These are phyloP conservation scores for Nettapus auritus DNA, from an alignment of 2,113 vertebrate species.

Conservation along the genomic window DNA sequence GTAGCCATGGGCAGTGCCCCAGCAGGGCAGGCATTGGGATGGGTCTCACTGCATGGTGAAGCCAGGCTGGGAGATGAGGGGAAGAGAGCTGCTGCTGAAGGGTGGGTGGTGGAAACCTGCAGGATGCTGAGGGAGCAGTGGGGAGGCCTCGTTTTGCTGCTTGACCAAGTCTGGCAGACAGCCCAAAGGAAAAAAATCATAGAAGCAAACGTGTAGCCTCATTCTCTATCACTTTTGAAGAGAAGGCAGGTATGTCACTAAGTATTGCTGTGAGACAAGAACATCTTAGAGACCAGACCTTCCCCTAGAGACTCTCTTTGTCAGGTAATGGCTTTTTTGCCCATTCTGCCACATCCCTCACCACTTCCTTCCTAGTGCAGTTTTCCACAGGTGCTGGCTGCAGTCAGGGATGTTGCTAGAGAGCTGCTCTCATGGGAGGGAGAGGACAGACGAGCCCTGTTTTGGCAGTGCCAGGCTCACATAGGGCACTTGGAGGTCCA, in stretches of 20 bases:
- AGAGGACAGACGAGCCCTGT: neutral
- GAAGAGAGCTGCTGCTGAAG: neutral
- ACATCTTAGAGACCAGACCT: neutral
- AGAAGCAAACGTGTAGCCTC: neutral
- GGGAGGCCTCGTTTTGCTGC: neutral
- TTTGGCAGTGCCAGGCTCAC: neutral
- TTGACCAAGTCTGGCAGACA: neutral
- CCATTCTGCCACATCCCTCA: neutral
- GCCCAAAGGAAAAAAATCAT: neutral
- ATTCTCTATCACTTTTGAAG: neutral
- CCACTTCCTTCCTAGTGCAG: neutral
- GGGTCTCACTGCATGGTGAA: neutral
- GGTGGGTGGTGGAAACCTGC: neutral
- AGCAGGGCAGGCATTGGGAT: accelerated
- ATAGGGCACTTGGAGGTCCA: accelerated
- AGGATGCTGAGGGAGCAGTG: neutral
- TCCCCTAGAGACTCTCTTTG: neutral
- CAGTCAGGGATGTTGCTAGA: neutral
- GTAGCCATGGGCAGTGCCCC: neutral
- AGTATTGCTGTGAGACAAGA: neutral
- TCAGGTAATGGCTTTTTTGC: neutral
- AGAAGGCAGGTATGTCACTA: neutral
- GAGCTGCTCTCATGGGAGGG: neutral
- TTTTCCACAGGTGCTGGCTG: neutral
- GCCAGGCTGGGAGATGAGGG: accelerated